phyloP scores from a whole-genome alignment of 2,888 invertebrate species.

The Nezara viridula region DNA sequence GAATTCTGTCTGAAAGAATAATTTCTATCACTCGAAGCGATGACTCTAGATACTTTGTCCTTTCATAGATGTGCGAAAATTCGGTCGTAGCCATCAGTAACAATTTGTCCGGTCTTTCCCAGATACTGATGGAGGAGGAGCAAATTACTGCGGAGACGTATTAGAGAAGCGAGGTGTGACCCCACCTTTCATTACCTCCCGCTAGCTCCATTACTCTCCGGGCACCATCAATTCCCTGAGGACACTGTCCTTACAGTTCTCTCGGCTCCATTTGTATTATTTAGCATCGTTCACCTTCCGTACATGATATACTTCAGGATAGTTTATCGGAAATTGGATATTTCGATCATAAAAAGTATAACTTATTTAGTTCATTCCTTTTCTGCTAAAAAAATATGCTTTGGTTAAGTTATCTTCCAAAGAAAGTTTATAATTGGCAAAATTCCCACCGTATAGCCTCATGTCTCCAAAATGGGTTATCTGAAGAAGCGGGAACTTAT shows the following conservation, averaged over 20 bases:
- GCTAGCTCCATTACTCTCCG: background rate
- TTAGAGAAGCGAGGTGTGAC: background rate
- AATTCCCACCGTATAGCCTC: too few species aligned
- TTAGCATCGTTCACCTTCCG: background rate
- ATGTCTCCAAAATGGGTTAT: too few species aligned
- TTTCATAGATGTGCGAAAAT: background rate
- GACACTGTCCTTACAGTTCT: background rate
- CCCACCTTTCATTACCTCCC: constrained; percentile 4
- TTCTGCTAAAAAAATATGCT: too few species aligned
- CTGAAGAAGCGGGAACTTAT: too few species aligned
- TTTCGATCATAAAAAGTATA: too few species aligned
- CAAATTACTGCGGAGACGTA: background rate
- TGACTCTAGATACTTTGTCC: background rate
- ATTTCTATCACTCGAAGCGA: background rate
- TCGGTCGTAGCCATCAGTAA: background rate
- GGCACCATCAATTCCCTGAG: background rate
- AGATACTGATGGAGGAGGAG: background rate
- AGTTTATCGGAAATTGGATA: background rate
- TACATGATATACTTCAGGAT: background rate
- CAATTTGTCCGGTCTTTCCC: background rate
- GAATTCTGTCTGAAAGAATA: background rate
- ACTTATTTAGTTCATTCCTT: too few species aligned
- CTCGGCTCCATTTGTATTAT: background rate
- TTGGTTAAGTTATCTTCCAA: too few species aligned
- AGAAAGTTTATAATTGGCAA: too few species aligned